A percentile compares a stretch with the other conserved stretches of the same genome.
These are phyloP conservation scores for Peucedramus taeniatus DNA, from an alignment of 2,113 vertebrate genomes.

Conservation along the genomic window DNA sequence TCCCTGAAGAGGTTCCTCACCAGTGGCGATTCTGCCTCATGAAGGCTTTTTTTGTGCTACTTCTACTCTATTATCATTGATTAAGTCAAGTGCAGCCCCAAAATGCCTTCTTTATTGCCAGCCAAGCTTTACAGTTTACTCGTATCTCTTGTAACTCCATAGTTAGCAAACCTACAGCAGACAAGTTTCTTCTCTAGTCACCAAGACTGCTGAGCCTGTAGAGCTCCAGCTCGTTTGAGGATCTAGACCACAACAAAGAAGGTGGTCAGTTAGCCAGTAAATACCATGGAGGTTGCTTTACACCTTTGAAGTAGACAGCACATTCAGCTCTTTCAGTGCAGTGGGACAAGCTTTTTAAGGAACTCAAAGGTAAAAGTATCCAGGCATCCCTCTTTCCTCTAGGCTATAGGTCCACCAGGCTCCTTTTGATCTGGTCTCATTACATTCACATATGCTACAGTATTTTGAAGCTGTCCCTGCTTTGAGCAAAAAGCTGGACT, in stretches of 20 bases:
- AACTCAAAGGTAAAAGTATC: background rate
- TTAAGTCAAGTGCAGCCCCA: background rate
- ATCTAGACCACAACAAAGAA: background rate
- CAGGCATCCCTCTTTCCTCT: background rate
- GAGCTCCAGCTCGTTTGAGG: background rate
- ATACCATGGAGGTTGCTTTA: background rate
- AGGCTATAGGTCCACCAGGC: background rate
- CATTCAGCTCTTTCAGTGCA: background rate
- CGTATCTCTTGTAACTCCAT: background rate
- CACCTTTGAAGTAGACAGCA: background rate
- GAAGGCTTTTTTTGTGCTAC: background rate
- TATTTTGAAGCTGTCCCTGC: background rate
- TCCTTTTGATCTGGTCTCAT: background rate
- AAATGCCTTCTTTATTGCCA: background rate
- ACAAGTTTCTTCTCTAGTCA: background rate
- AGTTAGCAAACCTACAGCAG: background rate
- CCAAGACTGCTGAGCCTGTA: background rate
- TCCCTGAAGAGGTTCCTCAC: background rate
- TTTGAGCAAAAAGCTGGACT: background rate
- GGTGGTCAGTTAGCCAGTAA: background rate
- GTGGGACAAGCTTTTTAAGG: background rate
- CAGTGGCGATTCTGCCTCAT: background rate
- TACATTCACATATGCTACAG: rapidly evolving
- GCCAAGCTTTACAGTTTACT: background rate
- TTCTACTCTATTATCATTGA: background rate